These are phyloP conservation scores for Caenorhabditis zanzibari DNA, from an alignment of 2,888 invertebrate species.

Conservation along the genomic window DNA sequence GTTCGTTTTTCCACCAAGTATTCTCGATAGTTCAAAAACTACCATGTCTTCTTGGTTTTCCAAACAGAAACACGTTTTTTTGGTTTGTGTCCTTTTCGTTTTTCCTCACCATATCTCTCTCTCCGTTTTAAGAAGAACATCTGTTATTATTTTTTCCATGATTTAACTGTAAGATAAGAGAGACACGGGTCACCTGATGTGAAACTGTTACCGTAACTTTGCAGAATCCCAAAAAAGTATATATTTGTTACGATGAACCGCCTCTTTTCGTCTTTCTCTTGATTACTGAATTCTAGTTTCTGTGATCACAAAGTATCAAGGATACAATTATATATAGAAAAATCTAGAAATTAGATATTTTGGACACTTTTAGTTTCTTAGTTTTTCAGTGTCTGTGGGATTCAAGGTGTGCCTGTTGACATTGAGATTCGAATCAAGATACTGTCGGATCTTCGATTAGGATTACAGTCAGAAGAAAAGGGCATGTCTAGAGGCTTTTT, in stretches of 20 bases:
- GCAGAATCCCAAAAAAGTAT: conserved; percentile 25
- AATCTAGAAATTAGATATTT: background rate
- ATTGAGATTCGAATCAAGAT: background rate
- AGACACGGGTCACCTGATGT: conserved; percentile 28
- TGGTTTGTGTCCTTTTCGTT: background rate
- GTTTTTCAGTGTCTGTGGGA: background rate
- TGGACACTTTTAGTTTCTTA: background rate
- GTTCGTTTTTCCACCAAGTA: conserved; percentile 10
- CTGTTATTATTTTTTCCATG: conserved; percentile 43
- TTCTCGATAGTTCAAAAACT: conserved; percentile 42
- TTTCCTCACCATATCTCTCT: background rate
- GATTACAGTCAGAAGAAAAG: background rate
- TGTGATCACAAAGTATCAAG: conserved; percentile 2
- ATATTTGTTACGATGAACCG: conserved; percentile 47
- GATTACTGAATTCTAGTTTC: background rate
- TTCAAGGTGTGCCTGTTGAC: conserved; percentile 2
- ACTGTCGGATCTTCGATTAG: background rate
- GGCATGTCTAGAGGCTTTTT: no score
- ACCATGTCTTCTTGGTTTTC: conserved; percentile 27
- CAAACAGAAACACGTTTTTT: conserved; percentile 18
- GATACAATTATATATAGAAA: background rate
- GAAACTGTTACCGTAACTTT: conserved; percentile 18
- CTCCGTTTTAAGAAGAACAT: conserved; percentile 33
- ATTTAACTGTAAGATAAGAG: conserved; percentile 38
- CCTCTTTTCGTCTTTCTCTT: conserved; percentile 4